Percentiles rank a stretch among this genome's conserved stretches.
Conservation (phyloP, 1,140 invertebrate genomes). For the Xylocopa sonorina region DNA sequence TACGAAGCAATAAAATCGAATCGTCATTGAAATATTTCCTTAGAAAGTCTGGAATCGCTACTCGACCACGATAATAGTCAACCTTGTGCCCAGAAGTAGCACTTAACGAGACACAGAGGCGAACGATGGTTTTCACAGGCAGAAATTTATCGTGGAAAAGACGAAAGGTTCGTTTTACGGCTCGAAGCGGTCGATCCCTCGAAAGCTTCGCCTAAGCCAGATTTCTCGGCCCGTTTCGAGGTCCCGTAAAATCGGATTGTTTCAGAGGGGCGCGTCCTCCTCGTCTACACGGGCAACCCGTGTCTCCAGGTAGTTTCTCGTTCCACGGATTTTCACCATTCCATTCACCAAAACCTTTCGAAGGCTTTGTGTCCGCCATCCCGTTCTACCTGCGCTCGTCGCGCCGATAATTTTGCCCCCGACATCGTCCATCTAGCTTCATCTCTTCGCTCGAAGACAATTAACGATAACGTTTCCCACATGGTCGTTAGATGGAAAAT, state of each 20-base stretch:
- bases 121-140: background rate
- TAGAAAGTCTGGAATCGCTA: background rate
- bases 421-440: background rate
- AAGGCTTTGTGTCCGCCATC: background rate
- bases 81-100: rapidly evolving
- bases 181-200: background rate
- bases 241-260: conserved; percentile 6
- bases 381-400: conserved; percentile 7
- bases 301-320: conserved; percentile 7
- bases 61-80: background rate
- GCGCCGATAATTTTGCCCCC: background rate
- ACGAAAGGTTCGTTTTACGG: background rate
- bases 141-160: background rate
- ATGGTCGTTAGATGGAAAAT: background rate
- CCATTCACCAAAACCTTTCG: background rate
- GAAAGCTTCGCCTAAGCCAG: background rate
- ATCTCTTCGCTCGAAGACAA: background rate
- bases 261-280: conserved; percentile 10
- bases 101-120: background rate
- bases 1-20: too few species aligned
- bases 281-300: background rate
- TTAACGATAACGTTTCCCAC: background rate
- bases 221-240: background rate
- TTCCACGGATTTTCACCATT: conserved; percentile 10
- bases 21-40: background rate